Evolutionary conservation across 2,113 vertebrate genomes (phyloP).

Genomic region (Triplophysa siluroides): DNA sequence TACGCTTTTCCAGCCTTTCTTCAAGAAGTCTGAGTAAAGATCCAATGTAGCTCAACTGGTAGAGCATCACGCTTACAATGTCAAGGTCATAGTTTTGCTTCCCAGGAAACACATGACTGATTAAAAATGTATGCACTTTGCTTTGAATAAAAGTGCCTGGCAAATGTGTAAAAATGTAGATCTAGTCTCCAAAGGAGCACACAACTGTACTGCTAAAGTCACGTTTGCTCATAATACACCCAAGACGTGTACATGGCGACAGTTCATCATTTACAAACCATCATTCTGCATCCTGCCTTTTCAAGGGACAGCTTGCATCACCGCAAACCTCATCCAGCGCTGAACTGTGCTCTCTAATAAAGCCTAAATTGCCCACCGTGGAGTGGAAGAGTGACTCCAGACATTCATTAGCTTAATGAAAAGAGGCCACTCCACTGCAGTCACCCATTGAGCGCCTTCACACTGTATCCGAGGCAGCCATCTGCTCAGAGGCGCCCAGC

Average conservation of each 20-base stretch:
- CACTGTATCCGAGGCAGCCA: slow-evolving; percentile 65
- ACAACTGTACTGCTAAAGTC: not conserved
- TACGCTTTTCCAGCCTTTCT: not conserved
- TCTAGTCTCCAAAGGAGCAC: slow-evolving; percentile 4
- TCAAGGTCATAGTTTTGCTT: too few relatives aligned
- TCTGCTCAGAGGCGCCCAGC: slow-evolving; percentile 74
- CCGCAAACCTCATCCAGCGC: slow-evolving; percentile 78
- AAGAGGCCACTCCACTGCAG: slow-evolving; percentile 74
- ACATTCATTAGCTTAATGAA: slow-evolving; percentile 83
- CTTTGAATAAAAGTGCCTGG: too few relatives aligned
- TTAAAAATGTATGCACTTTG: too few relatives aligned
- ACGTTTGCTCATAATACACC: slow-evolving; percentile 4
- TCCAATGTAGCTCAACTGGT: too few relatives aligned
- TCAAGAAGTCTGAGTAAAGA: not conserved
- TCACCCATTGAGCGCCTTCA: slow-evolving; percentile 64
- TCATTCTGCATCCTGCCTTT: slow-evolving; percentile 56
- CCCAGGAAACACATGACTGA: too few relatives aligned
- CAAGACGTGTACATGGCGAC: slow-evolving; percentile 33
- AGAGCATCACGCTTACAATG: too few relatives aligned
- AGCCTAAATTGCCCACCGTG: slow-evolving; percentile 71
- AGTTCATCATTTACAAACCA: slow-evolving; percentile 45
- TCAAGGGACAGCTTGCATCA: slow-evolving; percentile 69
- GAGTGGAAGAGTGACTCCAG: slow-evolving; percentile 69
- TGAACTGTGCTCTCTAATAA: slow-evolving; percentile 66
- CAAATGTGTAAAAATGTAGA: too few relatives aligned